phyloP scores from a whole-genome alignment of 2,888 invertebrate genomes.

The Abrostola triplasia region DNA sequence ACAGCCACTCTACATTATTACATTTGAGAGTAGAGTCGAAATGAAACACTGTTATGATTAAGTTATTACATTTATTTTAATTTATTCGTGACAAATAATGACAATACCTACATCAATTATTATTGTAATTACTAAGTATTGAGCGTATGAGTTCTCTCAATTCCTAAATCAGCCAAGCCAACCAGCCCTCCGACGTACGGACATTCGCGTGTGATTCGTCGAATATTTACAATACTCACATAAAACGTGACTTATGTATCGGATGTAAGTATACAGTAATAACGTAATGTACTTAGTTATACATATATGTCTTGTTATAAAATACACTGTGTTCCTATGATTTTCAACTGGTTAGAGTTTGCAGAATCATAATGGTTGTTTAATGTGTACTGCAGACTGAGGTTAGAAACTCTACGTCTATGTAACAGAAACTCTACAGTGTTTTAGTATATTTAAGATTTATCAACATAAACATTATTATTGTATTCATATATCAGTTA shows the following conservation, averaged over 20 bases:
- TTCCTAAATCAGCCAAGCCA: conserved; percentile 85
- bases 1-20: conserved; percentile 22
- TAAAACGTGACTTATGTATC: conserved; percentile 53
- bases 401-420: conserved; percentile 14
- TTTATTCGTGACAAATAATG: conserved; percentile 84
- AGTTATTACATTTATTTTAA: conserved; percentile 80
- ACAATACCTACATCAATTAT: conserved; percentile 76
- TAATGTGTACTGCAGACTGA: conserved; percentile 37
- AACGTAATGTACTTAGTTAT: conserved; percentile 45
- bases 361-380: conserved; percentile 22
- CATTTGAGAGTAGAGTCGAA: conserved; percentile 35
- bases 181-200: conserved; percentile 63
- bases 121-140: conserved; percentile 77
- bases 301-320: conserved; percentile 38
- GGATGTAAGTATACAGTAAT: conserved; percentile 47
- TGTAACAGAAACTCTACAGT: no score
- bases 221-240: conserved; percentile 66
- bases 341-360: conserved; percentile 39
- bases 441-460: not conserved
- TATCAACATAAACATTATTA: conserved; percentile 9
- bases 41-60: conserved; percentile 59
- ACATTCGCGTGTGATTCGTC: conserved; percentile 63
- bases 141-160: conserved; percentile 86
- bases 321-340: conserved; percentile 54
- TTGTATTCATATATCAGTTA: conserved; percentile 21